Evolutionary conservation across 1,140 invertebrate species (phyloP).

Genomic region (Eriocheir sinensis): DNA sequence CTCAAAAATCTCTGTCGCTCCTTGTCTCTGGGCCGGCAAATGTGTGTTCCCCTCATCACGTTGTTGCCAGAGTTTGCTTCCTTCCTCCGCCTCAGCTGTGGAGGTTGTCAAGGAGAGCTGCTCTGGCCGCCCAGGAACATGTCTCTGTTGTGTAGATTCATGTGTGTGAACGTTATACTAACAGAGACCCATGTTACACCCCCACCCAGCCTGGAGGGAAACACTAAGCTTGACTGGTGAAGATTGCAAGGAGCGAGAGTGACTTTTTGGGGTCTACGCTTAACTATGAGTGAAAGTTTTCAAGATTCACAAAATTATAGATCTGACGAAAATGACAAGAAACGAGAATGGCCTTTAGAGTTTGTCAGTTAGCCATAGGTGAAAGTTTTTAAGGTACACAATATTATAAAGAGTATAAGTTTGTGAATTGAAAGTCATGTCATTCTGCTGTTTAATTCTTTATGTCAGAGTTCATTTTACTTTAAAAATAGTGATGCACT

Average conservation of each 20-base stretch:
- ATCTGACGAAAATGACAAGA: background rate
- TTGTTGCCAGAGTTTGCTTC: conserved; percentile 46
- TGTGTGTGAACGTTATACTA: conserved; percentile 55
- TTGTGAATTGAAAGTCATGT: background rate
- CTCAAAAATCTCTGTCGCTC: background rate
- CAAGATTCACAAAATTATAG: background rate
- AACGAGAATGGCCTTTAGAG: too few relatives aligned
- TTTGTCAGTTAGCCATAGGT: background rate
- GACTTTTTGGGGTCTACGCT: background rate
- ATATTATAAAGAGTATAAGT: background rate
- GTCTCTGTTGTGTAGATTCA: conserved; percentile 56
- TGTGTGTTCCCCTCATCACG: background rate
- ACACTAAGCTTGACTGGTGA: background rate
- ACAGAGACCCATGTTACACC: background rate
- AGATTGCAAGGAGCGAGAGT: background rate
- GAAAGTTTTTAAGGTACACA: background rate
- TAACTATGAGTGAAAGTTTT: background rate
- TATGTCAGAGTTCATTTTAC: too few relatives aligned
- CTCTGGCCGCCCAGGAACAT: background rate
- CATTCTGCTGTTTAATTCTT: background rate
- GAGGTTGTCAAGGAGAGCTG: conserved; percentile 39
- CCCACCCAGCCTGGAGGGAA: background rate
- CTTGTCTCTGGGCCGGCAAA: background rate
- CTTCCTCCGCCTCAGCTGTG: conserved; percentile 24
- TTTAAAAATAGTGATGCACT: too few relatives aligned